Base-by-base conservation (phyloP, 1,140 invertebrate species). In the Phymastichus coffea region DNA sequence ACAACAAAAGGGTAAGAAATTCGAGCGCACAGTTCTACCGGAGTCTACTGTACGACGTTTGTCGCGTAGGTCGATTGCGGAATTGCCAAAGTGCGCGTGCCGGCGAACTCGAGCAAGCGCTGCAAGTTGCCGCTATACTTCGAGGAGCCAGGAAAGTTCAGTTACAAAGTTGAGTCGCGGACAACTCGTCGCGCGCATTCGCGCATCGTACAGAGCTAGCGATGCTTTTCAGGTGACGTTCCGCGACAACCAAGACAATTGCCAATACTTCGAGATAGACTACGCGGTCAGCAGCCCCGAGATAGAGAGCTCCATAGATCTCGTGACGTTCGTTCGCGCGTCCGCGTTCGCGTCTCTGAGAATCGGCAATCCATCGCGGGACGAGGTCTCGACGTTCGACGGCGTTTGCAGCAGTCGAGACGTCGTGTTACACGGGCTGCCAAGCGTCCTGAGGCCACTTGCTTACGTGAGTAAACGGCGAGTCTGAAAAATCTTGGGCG, bases 101-200 rank as follows among this genome's bases (percentile, higher is more conserved):
- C 64, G 2, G 30, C 67, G 0, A 63, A 65, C 4, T 49, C 43
- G 7, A 61, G 59, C 19, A 52, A 66, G 19, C 53, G 66, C 20
- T 70, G 69, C 43, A 56, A 63, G 3, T 66, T 57, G 8, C 38
- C 64, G 3, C 70, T 73, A 48, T 22, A 63, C n/a, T 71, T 59
- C 33, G 71, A 68, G 30, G 56, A 61, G 15, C 48, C 66, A 46
- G 65, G 53, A n/a, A 40, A 40, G 6, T 64, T 62, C 19, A 17
- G 41, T 9, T 73, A 70, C 17, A 67, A 61, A 15, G 69, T 73
- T n/a, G n/a, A n/a, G n/a, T n/a, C n/a, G n/a, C n/a, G n/a, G n/a
- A n/a, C n/a, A n/a, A n/a, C n/a, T n/a, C n/a, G n/a, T n/a, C n/a
- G n/a, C n/a, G n/a, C n/a, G n/a, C n/a, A n/a, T n/a, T n/a, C n/a